phyloP scores from a whole-genome alignment of 1,140 invertebrate genomes.

The Antheraea mylitta region DNA sequence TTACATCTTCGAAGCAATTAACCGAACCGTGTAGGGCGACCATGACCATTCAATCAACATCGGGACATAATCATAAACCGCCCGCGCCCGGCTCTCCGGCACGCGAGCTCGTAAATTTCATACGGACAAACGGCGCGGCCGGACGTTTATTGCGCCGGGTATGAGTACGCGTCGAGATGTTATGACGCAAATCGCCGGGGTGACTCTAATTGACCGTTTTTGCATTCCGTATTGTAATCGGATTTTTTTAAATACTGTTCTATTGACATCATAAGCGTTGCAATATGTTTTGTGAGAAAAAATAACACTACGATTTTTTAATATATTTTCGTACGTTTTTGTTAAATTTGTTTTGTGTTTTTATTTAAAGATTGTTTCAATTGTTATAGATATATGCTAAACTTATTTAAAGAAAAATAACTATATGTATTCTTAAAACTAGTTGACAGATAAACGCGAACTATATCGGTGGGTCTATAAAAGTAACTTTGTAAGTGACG shows the following conservation, averaged over 20 bases:
- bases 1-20: conserved; percentile 7
- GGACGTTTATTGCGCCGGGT: conserved; percentile 54
- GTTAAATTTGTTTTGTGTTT: no score
- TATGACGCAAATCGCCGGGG: conserved; percentile 55
- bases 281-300: background rate
- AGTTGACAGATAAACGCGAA: no score
- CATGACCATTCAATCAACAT: conserved; percentile 68
- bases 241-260: background rate
- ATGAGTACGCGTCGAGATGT: conserved; percentile 36
- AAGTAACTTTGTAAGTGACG: no score
- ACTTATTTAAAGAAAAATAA: no score
- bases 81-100: conserved; percentile 24
- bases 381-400: no score
- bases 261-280: background rate
- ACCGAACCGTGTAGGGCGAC: conserved; percentile 41
- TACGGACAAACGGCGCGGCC: conserved; percentile 32
- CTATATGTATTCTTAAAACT: no score
- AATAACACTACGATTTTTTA: no score
- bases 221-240: conserved; percentile 10
- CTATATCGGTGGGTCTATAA: no score
- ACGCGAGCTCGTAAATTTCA: conserved; percentile 53
- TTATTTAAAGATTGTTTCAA: no score
- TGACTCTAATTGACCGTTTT: conserved; percentile 42
- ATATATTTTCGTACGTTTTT: no score
- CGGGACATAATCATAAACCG: conserved; percentile 68